Percentiles rank a stretch among this genome's conserved stretches.
phyloP scores from a whole-genome alignment of 2,888 invertebrate species.

The Baccha elongata region DNA sequence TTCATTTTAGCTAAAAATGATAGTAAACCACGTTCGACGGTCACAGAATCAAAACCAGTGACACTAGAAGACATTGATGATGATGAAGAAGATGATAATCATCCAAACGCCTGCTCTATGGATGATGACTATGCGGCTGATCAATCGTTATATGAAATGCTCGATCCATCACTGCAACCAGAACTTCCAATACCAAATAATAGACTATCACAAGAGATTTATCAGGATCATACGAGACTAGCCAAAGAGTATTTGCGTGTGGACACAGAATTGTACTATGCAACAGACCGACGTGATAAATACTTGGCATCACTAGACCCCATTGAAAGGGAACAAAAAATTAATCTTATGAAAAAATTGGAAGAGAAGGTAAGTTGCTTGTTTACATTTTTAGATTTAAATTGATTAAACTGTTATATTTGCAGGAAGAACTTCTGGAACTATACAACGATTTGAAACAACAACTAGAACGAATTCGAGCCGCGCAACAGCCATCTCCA shows the following conservation, averaged over 20 bases:
- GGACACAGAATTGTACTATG: slow-evolving; percentile 92
- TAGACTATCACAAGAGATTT: slow-evolving; percentile 92
- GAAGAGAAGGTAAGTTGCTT: slow-evolving; percentile 78
- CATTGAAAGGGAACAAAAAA: slow-evolving; percentile 79
- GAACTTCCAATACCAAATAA: slow-evolving; percentile 90
- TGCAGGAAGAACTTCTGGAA: slow-evolving; percentile 79
- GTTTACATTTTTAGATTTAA: not conserved
- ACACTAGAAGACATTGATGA: slow-evolving; percentile 75
- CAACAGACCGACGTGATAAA: slow-evolving; percentile 90
- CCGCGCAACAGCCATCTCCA: slow-evolving; percentile 70
- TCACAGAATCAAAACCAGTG: slow-evolving; percentile 81
- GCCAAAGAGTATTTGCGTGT: slow-evolving; percentile 95
- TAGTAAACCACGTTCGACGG: slow-evolving; percentile 81
- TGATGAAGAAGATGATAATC: slow-evolving; percentile 75
- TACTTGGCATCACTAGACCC: slow-evolving; percentile 84
- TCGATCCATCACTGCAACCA: slow-evolving; percentile 92
- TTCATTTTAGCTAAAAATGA: slow-evolving; percentile 80
- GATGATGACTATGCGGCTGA: slow-evolving; percentile 79
- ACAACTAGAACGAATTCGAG: slow-evolving; percentile 78
- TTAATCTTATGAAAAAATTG: slow-evolving; percentile 80
- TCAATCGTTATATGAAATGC: slow-evolving; percentile 86
- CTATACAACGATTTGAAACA: slow-evolving; percentile 80
- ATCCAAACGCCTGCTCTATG: slow-evolving; percentile 49
- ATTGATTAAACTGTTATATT: not conserved
- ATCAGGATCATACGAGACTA: slow-evolving; percentile 93